Evolutionary conservation across 2,113 vertebrate species (phyloP).

Genomic region (Microtus richardsoni): DNA sequence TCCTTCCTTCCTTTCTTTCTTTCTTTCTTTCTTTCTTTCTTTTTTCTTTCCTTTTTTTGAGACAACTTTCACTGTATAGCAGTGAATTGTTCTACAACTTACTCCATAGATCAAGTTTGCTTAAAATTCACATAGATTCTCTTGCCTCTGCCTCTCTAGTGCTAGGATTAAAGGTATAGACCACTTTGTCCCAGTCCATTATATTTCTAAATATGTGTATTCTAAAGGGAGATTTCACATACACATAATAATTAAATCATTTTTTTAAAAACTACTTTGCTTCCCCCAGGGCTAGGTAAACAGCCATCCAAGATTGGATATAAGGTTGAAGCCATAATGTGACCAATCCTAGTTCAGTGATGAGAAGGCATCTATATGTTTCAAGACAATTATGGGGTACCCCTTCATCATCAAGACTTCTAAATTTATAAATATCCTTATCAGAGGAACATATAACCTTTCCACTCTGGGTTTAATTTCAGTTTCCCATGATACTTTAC

Average conservation of each 20-base stretch:
- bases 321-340: neutral
- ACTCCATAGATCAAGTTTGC: neutral
- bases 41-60: neutral
- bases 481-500: neutral
- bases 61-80: neutral
- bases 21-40: neutral
- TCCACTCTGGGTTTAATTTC: neutral
- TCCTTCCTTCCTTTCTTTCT: neutral
- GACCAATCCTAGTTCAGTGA: neutral
- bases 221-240: neutral
- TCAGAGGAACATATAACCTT: neutral
- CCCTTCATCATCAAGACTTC: neutral
- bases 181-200: neutral
- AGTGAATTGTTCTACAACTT: neutral
- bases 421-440: constrained; percentile 5
- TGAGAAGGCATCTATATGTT: neutral
- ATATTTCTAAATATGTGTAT: neutral
- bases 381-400: neutral
- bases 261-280: neutral
- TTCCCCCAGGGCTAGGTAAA: neutral
- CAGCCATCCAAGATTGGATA: neutral
- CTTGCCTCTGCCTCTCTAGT: neutral
- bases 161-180: neutral
- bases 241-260: neutral
- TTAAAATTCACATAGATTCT: neutral